Base-by-base conservation (phyloP, 2,113 vertebrate genomes). In the Gallinago jamesoni region DNA sequence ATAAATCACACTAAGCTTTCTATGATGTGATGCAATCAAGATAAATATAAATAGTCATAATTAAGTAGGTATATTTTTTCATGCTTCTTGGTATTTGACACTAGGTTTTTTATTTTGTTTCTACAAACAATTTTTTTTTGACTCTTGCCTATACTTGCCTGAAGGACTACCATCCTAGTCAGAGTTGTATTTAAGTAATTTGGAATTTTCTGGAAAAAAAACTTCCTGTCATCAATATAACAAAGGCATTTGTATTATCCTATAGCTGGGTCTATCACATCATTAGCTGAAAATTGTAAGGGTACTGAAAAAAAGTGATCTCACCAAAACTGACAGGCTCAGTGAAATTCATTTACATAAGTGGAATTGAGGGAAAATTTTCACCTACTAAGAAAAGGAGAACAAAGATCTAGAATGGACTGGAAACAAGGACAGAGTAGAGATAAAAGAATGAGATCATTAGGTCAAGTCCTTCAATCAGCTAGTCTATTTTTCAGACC, bases 401-500 rank as follows among this genome's bases (percentile, higher is more conserved):
- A 96, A 94, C 28, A 74, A 94, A 93, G 87, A 67, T 76, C 70
- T 94, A 95, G 81, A 93, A 72, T 96, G 76, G 80, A 83, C 80
- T 74, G 79, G 93, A 94, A 96, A 93, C 60, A 94, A 88, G 83
- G 96, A 75, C 56, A 86, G 75, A 93, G 57, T 66, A 96, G 60
- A 93, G 79, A 97, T 76, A 92, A 94, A 92, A 97, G 86, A 93
- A 82, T 94, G 90, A 96, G 94, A 96, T 95, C 93, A 80, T 95
- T 84, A 96, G 94, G 89, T 97, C 88, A 98, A 96, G 82, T 62
- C 64, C 93, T 95, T 97, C 89, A 97, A 94, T 97, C 92, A 97
- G 86, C 84, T 93, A 92, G 89, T 90, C 89, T 96, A 94, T 98
- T 96, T 98, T 96, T 95, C 91, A 84, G 90, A 70, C 77, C 47